Percentiles rank a stretch among this genome's conserved stretches.
phyloP scores from a whole-genome alignment of 2,113 vertebrate genomes.

The Otocyon megalotis region DNA sequence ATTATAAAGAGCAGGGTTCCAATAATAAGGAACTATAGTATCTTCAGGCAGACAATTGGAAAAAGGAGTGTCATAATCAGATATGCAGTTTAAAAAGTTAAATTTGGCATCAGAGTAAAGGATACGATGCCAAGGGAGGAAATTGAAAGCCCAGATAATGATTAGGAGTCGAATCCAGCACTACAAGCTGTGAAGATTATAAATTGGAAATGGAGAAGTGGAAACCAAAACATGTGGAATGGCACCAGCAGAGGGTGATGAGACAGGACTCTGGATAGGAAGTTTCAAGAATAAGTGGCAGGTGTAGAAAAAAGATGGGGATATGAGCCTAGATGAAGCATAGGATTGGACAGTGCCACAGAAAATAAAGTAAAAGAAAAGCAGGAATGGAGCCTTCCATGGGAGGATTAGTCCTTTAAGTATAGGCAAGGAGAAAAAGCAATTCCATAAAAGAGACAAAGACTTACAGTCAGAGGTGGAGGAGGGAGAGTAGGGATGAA shows the following conservation, averaged over 20 bases:
- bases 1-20: neutral
- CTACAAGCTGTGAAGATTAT: neutral
- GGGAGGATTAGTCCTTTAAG: neutral
- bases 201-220: neutral
- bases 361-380: neutral
- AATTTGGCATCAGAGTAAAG: conserved; percentile 13
- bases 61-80: neutral
- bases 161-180: neutral
- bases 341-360: neutral
- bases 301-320: neutral
- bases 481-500: neutral
- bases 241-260: neutral
- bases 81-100: neutral
- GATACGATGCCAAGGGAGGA: neutral
- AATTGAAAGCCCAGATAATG: neutral
- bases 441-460: neutral
- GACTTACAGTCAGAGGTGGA: neutral
- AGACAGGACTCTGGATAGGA: neutral
- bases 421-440: neutral
- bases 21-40: neutral
- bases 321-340: neutral
- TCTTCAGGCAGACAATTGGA: neutral
- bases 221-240: neutral
- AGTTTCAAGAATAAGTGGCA: neutral
- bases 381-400: neutral